Base-by-base conservation (phyloP, 2,888 invertebrate genomes). In the Leptopterna dolabrata region DNA sequence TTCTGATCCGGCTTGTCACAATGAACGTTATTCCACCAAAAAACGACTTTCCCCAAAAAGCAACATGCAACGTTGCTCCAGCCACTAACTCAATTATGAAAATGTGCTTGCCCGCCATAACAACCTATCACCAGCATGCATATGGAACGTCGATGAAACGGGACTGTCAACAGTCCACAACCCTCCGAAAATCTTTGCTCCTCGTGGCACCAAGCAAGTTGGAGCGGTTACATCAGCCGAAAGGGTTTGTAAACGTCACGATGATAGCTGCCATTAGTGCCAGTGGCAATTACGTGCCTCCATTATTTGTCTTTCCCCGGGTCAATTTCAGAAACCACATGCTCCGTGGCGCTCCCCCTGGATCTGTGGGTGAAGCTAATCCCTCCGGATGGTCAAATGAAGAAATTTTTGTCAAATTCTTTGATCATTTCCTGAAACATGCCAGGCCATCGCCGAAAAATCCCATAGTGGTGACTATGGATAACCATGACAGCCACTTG, bases 101-200 rank as follows among this genome's bases (percentile, higher is more conserved):
- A 14, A 80, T 14, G 88, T 90, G 27, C 80, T 86, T 14, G 87
- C 83, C 6, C n/a, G 78, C 16, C 63, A 82, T 47, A 85, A 84
- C 36, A 78, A 89, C 29, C 45, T 45, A 16, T 76, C 89, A 14
- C 51, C 36, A 29, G 87, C 89, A n/a, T n/a, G n/a, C 43, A 89
- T 90, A 27, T 90, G 89, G 88, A 90, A 91, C 83, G 47, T 89
- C 55, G 90, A 90, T 83, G 90, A 90, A 87, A 90, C 90, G 19
- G 90, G 90, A 3, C 51, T 90, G 6, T 89, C 90, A 9, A 90
- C 90, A 6, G 90, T 90, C 0, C 90, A 90, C 41, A 89, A 88
- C 36, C 90, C 90, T 16, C 83, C 86, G 24, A 87, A 86, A 80
- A 87, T 90, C 7, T 71, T 91, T 9, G 89, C 89, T 13, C 78